phyloP scores from a whole-genome alignment of 2,888 invertebrate species.

The Xestia sexstrigata region DNA sequence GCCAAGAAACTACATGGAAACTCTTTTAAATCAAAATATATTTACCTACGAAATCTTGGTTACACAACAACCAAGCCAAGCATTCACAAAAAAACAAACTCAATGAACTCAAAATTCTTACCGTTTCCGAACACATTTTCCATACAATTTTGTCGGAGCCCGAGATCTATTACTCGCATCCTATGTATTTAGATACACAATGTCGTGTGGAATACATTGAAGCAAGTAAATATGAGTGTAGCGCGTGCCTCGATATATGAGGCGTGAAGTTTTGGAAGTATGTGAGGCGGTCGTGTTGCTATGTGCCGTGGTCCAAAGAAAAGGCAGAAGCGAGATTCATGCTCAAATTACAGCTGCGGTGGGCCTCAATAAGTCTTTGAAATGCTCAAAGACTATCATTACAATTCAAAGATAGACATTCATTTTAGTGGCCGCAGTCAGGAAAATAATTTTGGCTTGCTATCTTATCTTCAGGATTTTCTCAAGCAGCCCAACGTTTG shows the following conservation, averaged over 20 bases:
- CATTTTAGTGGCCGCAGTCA: background rate
- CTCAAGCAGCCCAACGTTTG: background rate
- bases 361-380: too few relatives aligned
- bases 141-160: background rate
- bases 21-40: too few relatives aligned
- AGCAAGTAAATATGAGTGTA: slow-evolving; percentile 25
- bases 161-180: slow-evolving; percentile 1
- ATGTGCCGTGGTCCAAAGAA: background rate
- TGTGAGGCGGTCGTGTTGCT: slow-evolving; percentile 28
- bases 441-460: background rate
- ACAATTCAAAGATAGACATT: too few relatives aligned
- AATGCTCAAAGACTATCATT: too few relatives aligned
- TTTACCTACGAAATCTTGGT: too few relatives aligned
- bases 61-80: background rate
- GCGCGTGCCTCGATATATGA: slow-evolving; percentile 6
- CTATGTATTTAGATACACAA: slow-evolving; percentile 1
- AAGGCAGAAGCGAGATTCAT: background rate
- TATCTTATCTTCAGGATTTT: background rate
- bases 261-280: slow-evolving; percentile 13
- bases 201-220: background rate
- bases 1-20: too few relatives aligned
- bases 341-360: background rate
- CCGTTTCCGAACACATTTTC: background rate
- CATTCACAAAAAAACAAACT: background rate
- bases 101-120: slow-evolving; percentile 13